Base-by-base conservation (phyloP, 2,113 vertebrate genomes). In the Gasterosteus aculeatus region DNA sequence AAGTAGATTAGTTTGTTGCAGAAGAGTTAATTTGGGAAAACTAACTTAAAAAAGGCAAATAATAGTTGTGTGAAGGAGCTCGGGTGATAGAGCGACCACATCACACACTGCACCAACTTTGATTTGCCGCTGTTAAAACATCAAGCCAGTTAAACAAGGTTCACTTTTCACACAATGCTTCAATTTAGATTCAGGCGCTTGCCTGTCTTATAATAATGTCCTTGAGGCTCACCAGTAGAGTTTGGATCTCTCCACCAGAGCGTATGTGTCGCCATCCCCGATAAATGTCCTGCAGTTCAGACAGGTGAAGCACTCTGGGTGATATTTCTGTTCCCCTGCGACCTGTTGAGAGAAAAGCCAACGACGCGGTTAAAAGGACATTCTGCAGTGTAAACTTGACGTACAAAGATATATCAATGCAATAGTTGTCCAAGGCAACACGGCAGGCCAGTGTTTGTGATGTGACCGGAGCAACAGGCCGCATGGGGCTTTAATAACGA, bases 261-360 rank as follows among this genome's bases (percentile, higher is more conserved):
- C 97, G 0, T 99, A 99, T 1, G 97, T 98, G 93, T 99, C 98
- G 57, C 98, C 98, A 10, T 99, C 98, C 0, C 98, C 98, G 0
- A 99, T 99, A 91, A 99, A 99, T 0, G 91, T 60, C 60, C 86
- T 93, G 63, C 98, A 99, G 33, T 94, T 96, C 82, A 97, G 95
- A 85, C 98, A 99, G 84, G 94, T 96, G 94, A 99, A 99, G 88
- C 98, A 99, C 85, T 99, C 98, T 0, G 98, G 98, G 90, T 99
- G 98, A 87, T 99, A 99, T 84, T 99, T 99, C 90, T 98, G 96
- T 81, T 99, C 98, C 64, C 98, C 98, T 0, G 98, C 98, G 61
- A 99, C 98, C 98, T 98, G 90, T 0, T 1, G 0, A 0, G 66
- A 35, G 14, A 18, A 35, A 80, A 73, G n/a, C 0, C 6, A 61